These are phyloP conservation scores for Agrilus biguttatus DNA, from an alignment of 2,888 invertebrate genomes.

Conservation along the genomic window DNA sequence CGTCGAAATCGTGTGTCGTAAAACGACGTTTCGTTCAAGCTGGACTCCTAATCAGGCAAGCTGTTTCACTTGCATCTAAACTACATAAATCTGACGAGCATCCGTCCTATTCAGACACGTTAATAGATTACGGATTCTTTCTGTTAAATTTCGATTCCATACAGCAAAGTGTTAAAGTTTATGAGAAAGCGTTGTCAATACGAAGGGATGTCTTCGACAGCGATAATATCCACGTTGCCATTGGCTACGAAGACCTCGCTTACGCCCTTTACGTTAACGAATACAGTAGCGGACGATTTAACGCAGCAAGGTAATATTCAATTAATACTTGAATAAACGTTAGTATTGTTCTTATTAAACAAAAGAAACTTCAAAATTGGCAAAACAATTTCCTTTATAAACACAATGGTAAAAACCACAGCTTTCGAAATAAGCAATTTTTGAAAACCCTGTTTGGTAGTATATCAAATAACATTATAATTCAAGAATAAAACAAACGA, in stretches of 20 bases:
- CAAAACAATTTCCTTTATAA: no score
- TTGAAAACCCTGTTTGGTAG: no score
- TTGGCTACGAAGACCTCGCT: conserved; percentile 82
- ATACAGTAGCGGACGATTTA: conserved; percentile 78
- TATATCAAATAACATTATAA: no score
- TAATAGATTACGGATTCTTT: conserved; percentile 84
- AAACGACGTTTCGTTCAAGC: conserved; percentile 75
- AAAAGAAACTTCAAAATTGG: no score
- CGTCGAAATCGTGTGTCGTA: conserved; percentile 79
- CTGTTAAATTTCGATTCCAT: conserved; percentile 79
- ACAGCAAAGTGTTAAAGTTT: conserved; percentile 69
- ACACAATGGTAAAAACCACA: no score
- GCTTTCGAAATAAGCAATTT: no score
- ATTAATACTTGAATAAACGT: background rate
- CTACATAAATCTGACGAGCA: conserved; percentile 47
- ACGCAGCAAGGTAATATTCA: conserved; percentile 48
- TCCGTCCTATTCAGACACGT: conserved; percentile 70
- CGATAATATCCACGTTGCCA: conserved; percentile 75
- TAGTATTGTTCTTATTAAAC: no score
- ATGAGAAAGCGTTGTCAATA: conserved; percentile 60
- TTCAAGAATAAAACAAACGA: no score
- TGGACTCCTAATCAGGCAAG: conserved; percentile 69
- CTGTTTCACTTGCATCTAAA: conserved; percentile 53
- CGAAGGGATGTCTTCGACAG: conserved; percentile 67
- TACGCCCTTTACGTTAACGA: conserved; percentile 88